Evolutionary conservation across 2,113 vertebrate genomes (phyloP).

Genomic region (Pavo muticus): DNA sequence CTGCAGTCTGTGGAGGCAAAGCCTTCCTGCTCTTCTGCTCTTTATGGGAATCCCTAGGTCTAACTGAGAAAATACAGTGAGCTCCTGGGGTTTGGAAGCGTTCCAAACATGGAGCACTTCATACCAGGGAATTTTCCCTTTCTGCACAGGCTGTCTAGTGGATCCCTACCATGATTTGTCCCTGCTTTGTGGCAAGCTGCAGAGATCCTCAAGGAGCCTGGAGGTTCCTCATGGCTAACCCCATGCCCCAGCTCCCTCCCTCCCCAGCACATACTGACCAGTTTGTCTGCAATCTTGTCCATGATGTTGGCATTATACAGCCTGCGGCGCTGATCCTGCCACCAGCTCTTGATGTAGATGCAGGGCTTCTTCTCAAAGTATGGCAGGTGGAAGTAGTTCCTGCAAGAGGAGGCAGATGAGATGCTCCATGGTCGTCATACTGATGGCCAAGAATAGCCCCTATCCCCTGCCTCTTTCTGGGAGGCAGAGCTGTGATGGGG

Average conservation of each 20-base stretch:
- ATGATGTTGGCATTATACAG: conserved; percentile 95
- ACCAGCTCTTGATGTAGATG: conserved; percentile 96
- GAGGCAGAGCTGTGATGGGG: rapidly evolving
- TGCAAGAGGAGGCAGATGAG: conserved; percentile 44
- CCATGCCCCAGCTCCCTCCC: background rate
- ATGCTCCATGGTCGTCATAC: rapidly evolving
- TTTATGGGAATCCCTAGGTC: background rate
- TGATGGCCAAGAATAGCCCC: rapidly evolving
- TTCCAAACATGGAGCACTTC: background rate
- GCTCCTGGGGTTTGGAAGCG: background rate
- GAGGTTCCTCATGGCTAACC: background rate
- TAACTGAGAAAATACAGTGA: background rate
- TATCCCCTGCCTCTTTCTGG: rapidly evolving
- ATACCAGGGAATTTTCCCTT: background rate
- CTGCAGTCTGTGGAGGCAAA: background rate
- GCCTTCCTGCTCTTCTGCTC: background rate
- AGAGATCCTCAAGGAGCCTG: background rate
- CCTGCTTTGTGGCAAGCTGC: background rate
- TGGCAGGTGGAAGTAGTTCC: conserved; percentile 96
- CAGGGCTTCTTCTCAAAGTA: conserved; percentile 97
- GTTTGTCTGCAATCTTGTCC: conserved; percentile 92
- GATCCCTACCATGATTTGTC: background rate
- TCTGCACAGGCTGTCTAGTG: background rate
- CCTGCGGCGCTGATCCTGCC: conserved; percentile 94
- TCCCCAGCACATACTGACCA: conserved; percentile 77